These are phyloP conservation scores for Hartigia nigra DNA, from an alignment of 2,888 invertebrate genomes.

Conservation along the genomic window DNA sequence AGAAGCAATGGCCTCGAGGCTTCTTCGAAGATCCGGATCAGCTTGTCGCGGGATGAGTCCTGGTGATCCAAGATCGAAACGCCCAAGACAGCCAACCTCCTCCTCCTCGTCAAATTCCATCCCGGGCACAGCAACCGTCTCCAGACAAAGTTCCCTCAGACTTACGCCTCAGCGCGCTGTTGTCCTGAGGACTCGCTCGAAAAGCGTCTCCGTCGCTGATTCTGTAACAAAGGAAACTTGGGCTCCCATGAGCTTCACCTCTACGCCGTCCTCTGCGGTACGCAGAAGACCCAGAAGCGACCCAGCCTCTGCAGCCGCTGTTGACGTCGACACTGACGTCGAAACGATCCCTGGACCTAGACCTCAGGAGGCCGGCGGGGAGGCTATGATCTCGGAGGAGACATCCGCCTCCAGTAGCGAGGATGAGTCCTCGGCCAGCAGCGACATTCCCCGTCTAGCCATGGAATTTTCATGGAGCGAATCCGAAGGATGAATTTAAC, in stretches of 20 bases:
- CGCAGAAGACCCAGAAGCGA: slow-evolving; percentile 53
- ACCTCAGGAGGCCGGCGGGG: slow-evolving; percentile 77
- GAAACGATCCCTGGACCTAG: slow-evolving; percentile 69
- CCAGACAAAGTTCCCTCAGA: slow-evolving; percentile 56
- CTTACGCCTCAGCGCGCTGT: slow-evolving; percentile 33
- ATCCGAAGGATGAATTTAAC: slow-evolving; percentile 25
- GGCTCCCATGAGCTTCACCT: slow-evolving; percentile 50
- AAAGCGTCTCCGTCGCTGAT: slow-evolving; percentile 57
- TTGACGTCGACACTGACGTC: slow-evolving; percentile 54
- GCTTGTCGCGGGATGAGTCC: slow-evolving; percentile 16
- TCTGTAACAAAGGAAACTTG: slow-evolving; percentile 35
- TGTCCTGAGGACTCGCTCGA: slow-evolving; percentile 53
- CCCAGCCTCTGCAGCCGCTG: slow-evolving; percentile 65
- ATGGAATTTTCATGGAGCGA: slow-evolving; percentile 46
- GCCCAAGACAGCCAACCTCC: slow-evolving; percentile 67
- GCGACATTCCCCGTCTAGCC: slow-evolving; percentile 57
- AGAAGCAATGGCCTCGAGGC: slow-evolving; percentile 77
- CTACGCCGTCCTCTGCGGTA: slow-evolving; percentile 48
- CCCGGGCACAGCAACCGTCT: slow-evolving; percentile 34
- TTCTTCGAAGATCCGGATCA: slow-evolving; percentile 74
- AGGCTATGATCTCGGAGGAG: slow-evolving; percentile 75
- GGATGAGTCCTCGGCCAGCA: slow-evolving; percentile 59
- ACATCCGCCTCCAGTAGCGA: slow-evolving; percentile 62
- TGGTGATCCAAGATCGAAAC: slow-evolving; percentile 55
- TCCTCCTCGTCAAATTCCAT: slow-evolving; percentile 67